Percentiles rank a stretch among this genome's conserved stretches.
phyloP scores from a whole-genome alignment of 2,797 vertebrate species.

The Eulemur mongoz region DNA sequence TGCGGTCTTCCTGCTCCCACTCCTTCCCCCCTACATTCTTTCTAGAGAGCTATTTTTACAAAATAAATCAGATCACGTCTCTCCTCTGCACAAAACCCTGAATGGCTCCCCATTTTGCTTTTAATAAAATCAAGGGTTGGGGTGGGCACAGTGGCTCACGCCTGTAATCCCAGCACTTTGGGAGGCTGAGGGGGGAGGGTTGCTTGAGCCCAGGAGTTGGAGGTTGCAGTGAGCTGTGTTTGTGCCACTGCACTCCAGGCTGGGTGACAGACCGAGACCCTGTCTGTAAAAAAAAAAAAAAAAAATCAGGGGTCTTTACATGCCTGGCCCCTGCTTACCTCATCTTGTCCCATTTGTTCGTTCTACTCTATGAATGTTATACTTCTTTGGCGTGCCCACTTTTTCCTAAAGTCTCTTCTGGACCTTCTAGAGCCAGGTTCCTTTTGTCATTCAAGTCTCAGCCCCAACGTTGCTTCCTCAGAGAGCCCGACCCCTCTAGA shows the following conservation, averaged over 20 bases:
- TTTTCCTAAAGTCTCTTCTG: neutral
- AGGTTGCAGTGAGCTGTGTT: neutral
- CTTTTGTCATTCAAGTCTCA: neutral
- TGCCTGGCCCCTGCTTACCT: neutral
- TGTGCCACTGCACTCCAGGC: no score
- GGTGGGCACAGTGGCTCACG: neutral
- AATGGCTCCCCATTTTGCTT: neutral
- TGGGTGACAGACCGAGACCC: neutral
- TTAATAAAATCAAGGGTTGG: neutral
- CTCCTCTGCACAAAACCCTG: neutral
- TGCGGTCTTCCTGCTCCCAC: neutral
- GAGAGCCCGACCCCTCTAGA: neutral
- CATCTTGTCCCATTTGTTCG: neutral
- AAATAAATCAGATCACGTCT: neutral
- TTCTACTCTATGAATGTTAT: rapidly evolving
- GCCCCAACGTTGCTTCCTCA: neutral
- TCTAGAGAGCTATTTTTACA: neutral
- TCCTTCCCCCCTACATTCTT: neutral
- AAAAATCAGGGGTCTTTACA: neutral
- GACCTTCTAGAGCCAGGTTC: neutral
- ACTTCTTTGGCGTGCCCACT: neutral
- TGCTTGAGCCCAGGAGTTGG: neutral
- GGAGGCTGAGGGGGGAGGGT: neutral
- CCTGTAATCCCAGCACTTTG: neutral
- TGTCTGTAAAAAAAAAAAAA: neutral